Base-by-base conservation (phyloP, 2,113 vertebrate genomes). In the Gymnobelideus leadbeateri region DNA sequence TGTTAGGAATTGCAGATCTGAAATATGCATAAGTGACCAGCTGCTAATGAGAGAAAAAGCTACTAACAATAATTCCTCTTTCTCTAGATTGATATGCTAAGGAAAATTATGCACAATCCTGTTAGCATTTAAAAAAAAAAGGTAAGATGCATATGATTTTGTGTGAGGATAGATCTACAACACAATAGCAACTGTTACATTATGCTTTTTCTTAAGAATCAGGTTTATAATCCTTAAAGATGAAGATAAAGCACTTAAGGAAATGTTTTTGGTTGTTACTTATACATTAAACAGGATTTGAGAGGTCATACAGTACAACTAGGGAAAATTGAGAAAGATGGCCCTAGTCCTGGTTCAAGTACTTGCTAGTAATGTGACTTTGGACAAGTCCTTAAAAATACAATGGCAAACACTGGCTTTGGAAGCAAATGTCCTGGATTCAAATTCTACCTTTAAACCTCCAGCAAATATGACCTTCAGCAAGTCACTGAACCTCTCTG, bases 61-160 rank as follows among this genome's bases (percentile, higher is more conserved):
- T 91, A 94, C 37, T 91, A 94, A 91, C 53, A 92, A 47, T 8
- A 90, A 6, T 31, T 61, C 19, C 94, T 96, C 11, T 95, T 95
- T 2, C 2, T 93, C 93, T 19, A 95, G 3, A 55, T 54, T 92
- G 25, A 26, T 21, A 49, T 77, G 31, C 9, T 52, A 95, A 94
- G 90, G 43, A 91, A 92, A 95, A 92, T 96, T 31, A 96, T 2
- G 14, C 90, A 26, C 12, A 92, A 95, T 95, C 1, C 3, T 50
- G 0, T 53, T 92, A 19, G 47, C 53, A 91, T 92, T 51, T n/a
- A n/a, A 25, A 47, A 49, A 91, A 68, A 84, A 93, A 91, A 50
- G 10, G 51, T 89, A 31, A 77, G 84, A 91, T 12, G 47, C 8
- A 77, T 37, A 96, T 9, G 53, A 16, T 8, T 91, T 84, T 96